phyloP scores from a whole-genome alignment of 2,113 vertebrate genomes.

The Serinus canaria region DNA sequence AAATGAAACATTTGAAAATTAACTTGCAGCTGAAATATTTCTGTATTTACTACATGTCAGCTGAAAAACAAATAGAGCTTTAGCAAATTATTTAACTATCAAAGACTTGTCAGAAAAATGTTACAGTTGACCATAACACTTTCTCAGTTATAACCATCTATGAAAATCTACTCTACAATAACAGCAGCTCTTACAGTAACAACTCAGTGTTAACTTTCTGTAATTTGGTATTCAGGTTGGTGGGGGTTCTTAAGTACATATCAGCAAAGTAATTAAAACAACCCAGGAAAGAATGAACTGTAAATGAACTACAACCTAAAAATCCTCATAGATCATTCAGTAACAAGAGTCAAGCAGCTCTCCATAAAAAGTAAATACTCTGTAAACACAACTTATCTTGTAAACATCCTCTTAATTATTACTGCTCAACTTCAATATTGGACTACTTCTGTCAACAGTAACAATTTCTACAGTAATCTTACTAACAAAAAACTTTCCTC shows the following conservation, averaged over 20 bases:
- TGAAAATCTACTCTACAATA: neutral
- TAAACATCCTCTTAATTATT: neutral
- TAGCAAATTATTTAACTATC: neutral
- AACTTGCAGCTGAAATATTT: constrained; percentile 24
- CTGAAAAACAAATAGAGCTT: neutral
- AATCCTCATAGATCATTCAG: neutral
- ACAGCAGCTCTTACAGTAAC: neutral
- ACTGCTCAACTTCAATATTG: neutral
- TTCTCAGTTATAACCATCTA: neutral
- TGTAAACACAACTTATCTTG: neutral
- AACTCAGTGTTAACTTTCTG: neutral
- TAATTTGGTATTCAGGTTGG: neutral
- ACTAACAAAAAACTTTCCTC: neutral
- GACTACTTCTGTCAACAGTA: neutral
- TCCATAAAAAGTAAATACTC: neutral
- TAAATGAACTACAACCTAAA: neutral
- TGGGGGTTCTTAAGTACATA: neutral
- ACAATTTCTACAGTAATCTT: neutral
- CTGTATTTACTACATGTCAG: neutral
- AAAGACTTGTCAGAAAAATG: neutral
- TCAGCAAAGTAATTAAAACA: neutral
- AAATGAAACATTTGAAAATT: neutral
- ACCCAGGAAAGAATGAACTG: neutral
- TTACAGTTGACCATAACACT: neutral
- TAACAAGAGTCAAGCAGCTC: neutral